A percentile compares a stretch with the other conserved stretches of the same genome.
These are phyloP conservation scores for Drosophila cognata DNA, from an alignment of 2,888 invertebrate species.

Conservation along the genomic window DNA sequence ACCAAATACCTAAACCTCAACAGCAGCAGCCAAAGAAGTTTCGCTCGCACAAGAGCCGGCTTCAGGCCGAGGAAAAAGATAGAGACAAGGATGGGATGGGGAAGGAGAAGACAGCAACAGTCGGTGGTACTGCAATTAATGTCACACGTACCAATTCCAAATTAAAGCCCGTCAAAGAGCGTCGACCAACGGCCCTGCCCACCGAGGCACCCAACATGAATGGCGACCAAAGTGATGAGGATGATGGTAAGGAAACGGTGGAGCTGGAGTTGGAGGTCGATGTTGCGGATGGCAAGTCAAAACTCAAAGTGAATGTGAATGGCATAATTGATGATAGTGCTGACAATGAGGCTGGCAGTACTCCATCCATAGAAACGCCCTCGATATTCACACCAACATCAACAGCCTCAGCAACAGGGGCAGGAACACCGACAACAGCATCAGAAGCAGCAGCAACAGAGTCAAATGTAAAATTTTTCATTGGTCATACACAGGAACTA, in stretches of 20 bases:
- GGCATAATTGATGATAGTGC: constrained; percentile 68
- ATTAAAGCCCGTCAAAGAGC: constrained; percentile 81
- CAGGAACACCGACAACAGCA: constrained; percentile 6
- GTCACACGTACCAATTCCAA: constrained; percentile 68
- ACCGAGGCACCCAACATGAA: constrained; percentile 69
- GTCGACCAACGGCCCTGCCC: constrained; percentile 81
- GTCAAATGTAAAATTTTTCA: constrained; percentile 78
- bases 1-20: constrained; percentile 12
- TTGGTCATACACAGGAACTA: constrained; percentile 78
- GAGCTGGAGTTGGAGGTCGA: constrained; percentile 21
- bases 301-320: constrained; percentile 71
- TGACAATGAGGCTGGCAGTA: constrained; percentile 29
- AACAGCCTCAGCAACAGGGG: neutral
- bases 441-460: constrained; percentile 29
- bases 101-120: constrained; percentile 19
- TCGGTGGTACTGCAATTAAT: constrained; percentile 67
- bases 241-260: constrained; percentile 7
- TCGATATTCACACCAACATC: constrained; percentile 37
- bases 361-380: constrained; percentile 34
- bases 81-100: constrained; percentile 4
- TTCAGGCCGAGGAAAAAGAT: constrained; percentile 45
- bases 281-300: constrained; percentile 51
- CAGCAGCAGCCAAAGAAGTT: constrained; percentile 51
- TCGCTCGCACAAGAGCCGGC: constrained; percentile 51
- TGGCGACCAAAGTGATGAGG: constrained; percentile 22